Conservation (phyloP, 2,888 invertebrate genomes). For the Caenorhabditis sp. region DNA sequence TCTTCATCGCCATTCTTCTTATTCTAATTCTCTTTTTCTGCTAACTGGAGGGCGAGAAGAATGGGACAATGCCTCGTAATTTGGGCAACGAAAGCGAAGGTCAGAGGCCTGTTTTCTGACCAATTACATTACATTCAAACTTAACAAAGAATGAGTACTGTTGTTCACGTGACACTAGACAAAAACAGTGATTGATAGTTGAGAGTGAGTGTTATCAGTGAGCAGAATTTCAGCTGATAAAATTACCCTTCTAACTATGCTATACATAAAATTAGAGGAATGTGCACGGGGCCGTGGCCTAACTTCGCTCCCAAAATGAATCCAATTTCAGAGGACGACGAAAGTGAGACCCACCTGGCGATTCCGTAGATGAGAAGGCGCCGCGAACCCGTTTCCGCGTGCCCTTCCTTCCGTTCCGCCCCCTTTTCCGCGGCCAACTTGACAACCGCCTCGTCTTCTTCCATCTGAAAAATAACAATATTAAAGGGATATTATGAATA, state of each 20-base stretch:
- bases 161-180: conserved; percentile 13
- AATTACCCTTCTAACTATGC: no score
- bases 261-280: not conserved
- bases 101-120: conserved; percentile 4
- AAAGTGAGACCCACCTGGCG: conserved; percentile 41
- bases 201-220: not conserved
- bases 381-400: conserved; percentile 44
- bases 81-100: conserved; percentile 4
- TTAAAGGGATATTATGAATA: conserved; percentile 18
- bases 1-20: no score
- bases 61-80: conserved; percentile 2
- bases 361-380: conserved; percentile 49
- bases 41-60: no score
- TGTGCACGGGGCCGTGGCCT: no score
- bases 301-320: no score
- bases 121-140: not conserved
- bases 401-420: not conserved
- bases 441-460: conserved; percentile 1
- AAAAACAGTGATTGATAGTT: conserved; percentile 27
- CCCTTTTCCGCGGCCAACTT: not conserved
- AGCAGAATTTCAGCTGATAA: no score
- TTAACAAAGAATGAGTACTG: no score
- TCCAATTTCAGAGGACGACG: not conserved
- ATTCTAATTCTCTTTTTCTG: conserved; percentile 16
- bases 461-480: conserved; percentile 36